A percentile compares a stretch with the other conserved stretches of the same genome.
phyloP scores from a whole-genome alignment of 2,888 invertebrate species.

The Drosophila lacicola region DNA sequence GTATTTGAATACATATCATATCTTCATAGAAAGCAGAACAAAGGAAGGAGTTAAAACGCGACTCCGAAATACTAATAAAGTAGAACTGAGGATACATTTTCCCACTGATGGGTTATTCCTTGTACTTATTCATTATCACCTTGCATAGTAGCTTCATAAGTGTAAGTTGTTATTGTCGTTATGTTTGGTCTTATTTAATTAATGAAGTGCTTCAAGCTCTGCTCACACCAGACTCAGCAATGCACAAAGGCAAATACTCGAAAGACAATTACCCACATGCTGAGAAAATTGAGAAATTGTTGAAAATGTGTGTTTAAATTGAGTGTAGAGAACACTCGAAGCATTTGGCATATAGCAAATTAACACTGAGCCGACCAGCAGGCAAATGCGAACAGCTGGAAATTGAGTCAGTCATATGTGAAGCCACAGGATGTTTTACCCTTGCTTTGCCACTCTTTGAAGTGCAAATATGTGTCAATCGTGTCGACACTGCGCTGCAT shows the following conservation, averaged over 20 bases:
- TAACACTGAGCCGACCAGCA: constrained; percentile 14
- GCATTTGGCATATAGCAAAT: constrained; percentile 43
- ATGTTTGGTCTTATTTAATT: constrained; percentile 27
- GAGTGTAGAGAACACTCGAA: constrained; percentile 2
- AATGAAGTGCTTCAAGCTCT: constrained; percentile 25
- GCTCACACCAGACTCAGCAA: constrained; percentile 10
- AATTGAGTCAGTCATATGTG: constrained; percentile 5
- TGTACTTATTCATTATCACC: too few species aligned
- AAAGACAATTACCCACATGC: constrained; percentile 14
- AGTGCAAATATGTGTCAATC: constrained; percentile 38
- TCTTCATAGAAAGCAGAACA: too few species aligned
- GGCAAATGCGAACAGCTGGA: constrained; percentile 15
- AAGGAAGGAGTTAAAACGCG: too few species aligned
- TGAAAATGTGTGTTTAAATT: constrained; percentile 24
- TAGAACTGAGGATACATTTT: too few species aligned
- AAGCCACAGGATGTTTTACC: background rate
- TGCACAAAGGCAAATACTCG: constrained; percentile 27
- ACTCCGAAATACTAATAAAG: too few species aligned
- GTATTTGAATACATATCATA: too few species aligned
- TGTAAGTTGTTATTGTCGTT: background rate
- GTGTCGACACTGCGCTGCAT: constrained; percentile 8
- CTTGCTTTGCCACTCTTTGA: constrained; percentile 22
- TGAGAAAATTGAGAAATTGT: background rate
- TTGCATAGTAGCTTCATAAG: too few species aligned
- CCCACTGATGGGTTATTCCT: too few species aligned